Percentiles rank a stretch among this genome's conserved stretches.
Evolutionary conservation across 2,888 invertebrate species (phyloP).

Genomic region (Erebia ligea): DNA sequence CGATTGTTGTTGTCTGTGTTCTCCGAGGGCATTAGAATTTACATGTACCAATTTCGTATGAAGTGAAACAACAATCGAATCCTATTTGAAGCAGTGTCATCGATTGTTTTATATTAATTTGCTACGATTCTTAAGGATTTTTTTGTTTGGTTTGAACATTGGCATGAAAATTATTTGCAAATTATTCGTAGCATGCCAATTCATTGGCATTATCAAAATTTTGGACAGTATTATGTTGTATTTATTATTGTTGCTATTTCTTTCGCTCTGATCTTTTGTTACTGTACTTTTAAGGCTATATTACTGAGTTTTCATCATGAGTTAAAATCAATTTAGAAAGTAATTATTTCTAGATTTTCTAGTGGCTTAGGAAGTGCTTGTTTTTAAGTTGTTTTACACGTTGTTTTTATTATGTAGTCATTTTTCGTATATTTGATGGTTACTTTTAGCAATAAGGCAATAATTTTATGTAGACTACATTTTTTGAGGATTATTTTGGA

Average conservation of each 20-base stretch:
- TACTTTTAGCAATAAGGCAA: too few species aligned
- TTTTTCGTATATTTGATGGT: too few species aligned
- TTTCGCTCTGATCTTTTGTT: background rate
- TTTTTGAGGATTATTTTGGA: too few species aligned
- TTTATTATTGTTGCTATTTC: background rate
- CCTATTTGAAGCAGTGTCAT: slow-evolving; percentile 21
- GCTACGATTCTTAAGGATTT: slow-evolving; percentile 52
- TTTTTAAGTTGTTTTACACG: background rate
- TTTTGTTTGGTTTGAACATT: slow-evolving; percentile 51
- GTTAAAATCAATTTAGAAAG: background rate
- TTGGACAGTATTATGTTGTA: slow-evolving; percentile 6
- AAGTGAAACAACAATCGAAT: slow-evolving; percentile 7
- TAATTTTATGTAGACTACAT: too few species aligned
- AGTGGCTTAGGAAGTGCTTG: background rate
- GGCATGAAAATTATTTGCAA: slow-evolving; percentile 38
- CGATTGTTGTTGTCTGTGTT: background rate
- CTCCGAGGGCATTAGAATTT: background rate
- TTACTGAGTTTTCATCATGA: background rate
- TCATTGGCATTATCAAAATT: slow-evolving; percentile 39
- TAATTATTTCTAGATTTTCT: background rate
- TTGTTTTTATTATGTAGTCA: background rate
- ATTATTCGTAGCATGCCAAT: slow-evolving; percentile 52
- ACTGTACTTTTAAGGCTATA: background rate
- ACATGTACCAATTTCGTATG: slow-evolving; percentile 14
- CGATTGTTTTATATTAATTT: slow-evolving; percentile 50